phyloP scores from a whole-genome alignment of 2,888 invertebrate genomes.

The Andrena flavipes region DNA sequence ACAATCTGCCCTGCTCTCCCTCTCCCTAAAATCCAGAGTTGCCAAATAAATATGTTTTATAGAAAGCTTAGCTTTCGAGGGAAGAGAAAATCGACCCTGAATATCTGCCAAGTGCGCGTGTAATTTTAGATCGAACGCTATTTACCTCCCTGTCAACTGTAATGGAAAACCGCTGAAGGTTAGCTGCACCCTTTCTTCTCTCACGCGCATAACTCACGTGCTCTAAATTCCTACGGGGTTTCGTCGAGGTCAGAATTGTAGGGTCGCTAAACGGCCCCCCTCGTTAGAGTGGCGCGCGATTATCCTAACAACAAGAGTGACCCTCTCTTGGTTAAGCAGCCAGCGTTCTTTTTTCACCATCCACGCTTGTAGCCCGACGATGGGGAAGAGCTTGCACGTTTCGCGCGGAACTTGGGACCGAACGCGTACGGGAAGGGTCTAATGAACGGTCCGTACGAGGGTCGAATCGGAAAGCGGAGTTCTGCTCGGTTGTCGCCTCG shows the following conservation, averaged over 20 bases:
- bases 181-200: neutral
- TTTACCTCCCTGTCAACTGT: too few species aligned
- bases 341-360: neutral
- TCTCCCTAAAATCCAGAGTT: too few species aligned
- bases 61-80: too few species aligned
- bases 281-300: slow-evolving; percentile 1
- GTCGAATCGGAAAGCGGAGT: slow-evolving; percentile 62
- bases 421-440: slow-evolving; percentile 59
- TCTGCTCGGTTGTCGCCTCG: slow-evolving; percentile 54
- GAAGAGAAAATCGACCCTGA: too few species aligned
- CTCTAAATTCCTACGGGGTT: neutral
- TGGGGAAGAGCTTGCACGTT: slow-evolving; percentile 38
- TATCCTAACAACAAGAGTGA: slow-evolving; percentile 1
- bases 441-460: slow-evolving; percentile 70
- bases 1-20: too few species aligned
- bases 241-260: neutral
- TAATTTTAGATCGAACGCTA: too few species aligned
- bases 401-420: slow-evolving; percentile 34
- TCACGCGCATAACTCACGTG: neutral
- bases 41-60: too few species aligned
- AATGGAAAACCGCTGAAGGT: too few species aligned
- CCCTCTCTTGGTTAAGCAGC: slow-evolving; percentile 18
- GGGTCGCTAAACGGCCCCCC: neutral
- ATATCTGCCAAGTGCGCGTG: too few species aligned
- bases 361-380: neutral